Base-by-base conservation (phyloP, 1,140 invertebrate species). In the Amphibalanus amphitrite region DNA sequence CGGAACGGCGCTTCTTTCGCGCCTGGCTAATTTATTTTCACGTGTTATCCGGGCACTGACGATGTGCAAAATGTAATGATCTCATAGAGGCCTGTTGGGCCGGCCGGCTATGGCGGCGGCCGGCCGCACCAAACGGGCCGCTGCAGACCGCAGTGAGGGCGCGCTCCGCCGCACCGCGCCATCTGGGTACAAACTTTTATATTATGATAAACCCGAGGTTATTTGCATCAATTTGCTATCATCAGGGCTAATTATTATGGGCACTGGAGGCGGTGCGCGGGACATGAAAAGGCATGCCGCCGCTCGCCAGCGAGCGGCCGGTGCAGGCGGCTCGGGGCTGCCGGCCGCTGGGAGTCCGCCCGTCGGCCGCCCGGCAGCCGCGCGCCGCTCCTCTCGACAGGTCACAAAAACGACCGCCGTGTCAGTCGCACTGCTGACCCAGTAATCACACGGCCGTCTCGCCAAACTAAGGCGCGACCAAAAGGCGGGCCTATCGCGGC, bases 151-250 rank as follows among this genome's bases (percentile, higher is more conserved):
- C 10, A 8, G 47, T 59, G 47, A 23, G 23, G 20, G 6, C 47
- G 13, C 6, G 20, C 47, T 23, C 47, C 20, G 3, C 47, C 13
- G 47, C 47, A 13, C 47, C 1, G 23, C 47, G 47, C 47, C 47
- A 59, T 20, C 47, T 59, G 47, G 47, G 47, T 59, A 59, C 47
- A 59, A 59, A 59, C 47, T 59, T 59, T 59, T 59, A 59, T 59
- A 59, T 59, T 59, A 59, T 59, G 47, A 59, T 59, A 59, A 59
- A 59, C 47, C 47, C 10, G 47, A 59, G 47, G 47, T 59, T 59
- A 59, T 59, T 59, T 59, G 47, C 47, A 59, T 59, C 47, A 59
- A 59, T 59, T 59, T 59, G 47, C 47, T 59, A 59, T 59, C 47
- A 59, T 59, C 47, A 59, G 10, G 47, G 47, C 47, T 59, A 59